phyloP scores from a whole-genome alignment of 2,113 vertebrate genomes.

The Murina feae region DNA sequence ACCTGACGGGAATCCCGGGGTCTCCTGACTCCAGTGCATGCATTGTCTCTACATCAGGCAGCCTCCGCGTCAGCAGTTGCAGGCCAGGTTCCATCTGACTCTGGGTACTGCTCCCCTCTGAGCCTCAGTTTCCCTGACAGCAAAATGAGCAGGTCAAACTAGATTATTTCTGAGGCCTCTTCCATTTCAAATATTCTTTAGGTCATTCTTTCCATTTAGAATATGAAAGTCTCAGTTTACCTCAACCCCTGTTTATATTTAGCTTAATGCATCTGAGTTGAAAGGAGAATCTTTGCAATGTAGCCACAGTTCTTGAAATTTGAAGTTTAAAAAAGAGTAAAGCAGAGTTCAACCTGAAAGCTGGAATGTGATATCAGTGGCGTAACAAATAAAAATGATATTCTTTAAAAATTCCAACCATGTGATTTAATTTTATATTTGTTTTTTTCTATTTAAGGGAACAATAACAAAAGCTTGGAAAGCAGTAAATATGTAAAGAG shows the following conservation, averaged over 20 bases:
- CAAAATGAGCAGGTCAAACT: neutral
- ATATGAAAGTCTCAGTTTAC: neutral
- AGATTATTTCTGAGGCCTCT: neutral
- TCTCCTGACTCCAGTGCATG: neutral
- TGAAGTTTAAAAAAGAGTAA: neutral
- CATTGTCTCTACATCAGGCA: neutral
- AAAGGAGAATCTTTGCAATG: slow-evolving; percentile 9
- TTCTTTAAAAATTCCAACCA: slow-evolving; percentile 53
- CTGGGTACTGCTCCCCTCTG: neutral
- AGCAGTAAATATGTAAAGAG: slow-evolving; percentile 89
- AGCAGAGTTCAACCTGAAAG: neutral
- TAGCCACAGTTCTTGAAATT: neutral
- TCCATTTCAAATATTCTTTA: neutral
- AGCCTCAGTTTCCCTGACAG: neutral
- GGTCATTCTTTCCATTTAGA: slow-evolving; percentile 8
- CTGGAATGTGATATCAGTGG: neutral
- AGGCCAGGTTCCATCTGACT: neutral
- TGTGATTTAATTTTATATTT: slow-evolving; percentile 67
- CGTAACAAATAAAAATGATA: neutral
- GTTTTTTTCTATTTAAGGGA: slow-evolving; percentile 82
- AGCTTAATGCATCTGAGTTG: neutral
- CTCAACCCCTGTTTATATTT: neutral
- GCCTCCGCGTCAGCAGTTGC: neutral
- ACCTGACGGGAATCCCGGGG: neutral
- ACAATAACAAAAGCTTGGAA: slow-evolving; percentile 74